Evolutionary conservation across 2,888 invertebrate species (phyloP), one percentile per base, ranked within the genome.

Genomic region (Ceriagrion tenellum): DNA sequence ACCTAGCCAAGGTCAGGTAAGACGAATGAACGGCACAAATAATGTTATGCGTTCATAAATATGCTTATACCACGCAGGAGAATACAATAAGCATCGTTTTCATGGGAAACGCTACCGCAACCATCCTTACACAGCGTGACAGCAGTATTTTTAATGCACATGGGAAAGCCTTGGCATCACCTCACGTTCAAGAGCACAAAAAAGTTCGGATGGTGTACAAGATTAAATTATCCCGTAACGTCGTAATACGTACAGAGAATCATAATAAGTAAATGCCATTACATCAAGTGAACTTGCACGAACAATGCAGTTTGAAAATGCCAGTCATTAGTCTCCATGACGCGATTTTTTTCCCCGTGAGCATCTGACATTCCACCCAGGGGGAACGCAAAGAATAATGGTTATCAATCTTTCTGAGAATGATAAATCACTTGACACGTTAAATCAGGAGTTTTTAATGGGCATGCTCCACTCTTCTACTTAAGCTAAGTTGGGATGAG

Each of bases 1-100:
- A 26, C 10, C 23, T 2, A 69, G 26, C 69, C 26, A 13, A 30
- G 3, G 12, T 81, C 35, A 13, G 6, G 16, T 35, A 35, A 23
- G 81, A 81, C 35, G 30, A 18, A 13, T 35, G 13, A 81, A 81
- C 35, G 13, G 35, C 81, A 35, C 13, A n/a, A 35, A 35, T 81
- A 81, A 30, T 81, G 35, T 26, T 35, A 35, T 81, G 81, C 16
- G 81, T 81, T 81, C 81, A 81, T 81, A 81, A 81, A 81, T 81
- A 81, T 81, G 30, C 81, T 35, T 35, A 81, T 35, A 16, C 35
- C 35, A 81, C 81, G 30, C 35, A 0, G 69, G 26, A n/a, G 23
- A 0, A 12, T 81, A 81, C 81, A 81, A 35, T 81, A n/a, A 81
- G 35, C 18, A 35, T 81, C 81, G 30, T 81, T 81, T 81, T 81